These are phyloP conservation scores for Odontophorus gujanensis DNA, from an alignment of 2,113 vertebrate genomes.

Conservation along the genomic window DNA sequence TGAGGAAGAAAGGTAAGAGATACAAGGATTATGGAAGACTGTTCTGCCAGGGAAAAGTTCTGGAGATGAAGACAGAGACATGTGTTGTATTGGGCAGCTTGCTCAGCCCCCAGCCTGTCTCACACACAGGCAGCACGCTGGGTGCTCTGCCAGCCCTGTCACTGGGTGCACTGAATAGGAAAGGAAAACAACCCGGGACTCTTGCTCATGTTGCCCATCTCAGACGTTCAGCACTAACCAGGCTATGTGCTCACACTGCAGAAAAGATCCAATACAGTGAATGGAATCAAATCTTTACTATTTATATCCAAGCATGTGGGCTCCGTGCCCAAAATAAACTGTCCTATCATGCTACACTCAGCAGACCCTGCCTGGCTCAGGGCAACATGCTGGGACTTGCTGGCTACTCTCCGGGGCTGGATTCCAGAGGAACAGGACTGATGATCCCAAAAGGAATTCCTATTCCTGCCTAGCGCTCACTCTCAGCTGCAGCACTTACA, in stretches of 20 bases:
- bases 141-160: background rate
- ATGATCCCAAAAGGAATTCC: conserved; percentile 63
- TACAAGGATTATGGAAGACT: background rate
- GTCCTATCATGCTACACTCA: conserved; percentile 51
- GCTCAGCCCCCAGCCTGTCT: background rate
- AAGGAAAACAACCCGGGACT: background rate
- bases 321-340: conserved; percentile 64
- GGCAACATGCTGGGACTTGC: conserved; percentile 52
- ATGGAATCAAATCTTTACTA: conserved; percentile 52
- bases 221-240: background rate
- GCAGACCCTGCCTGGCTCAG: conserved; percentile 61
- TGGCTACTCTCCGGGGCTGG: conserved; percentile 13
- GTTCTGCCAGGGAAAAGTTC: background rate
- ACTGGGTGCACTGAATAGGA: background rate
- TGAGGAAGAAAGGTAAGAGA: conserved; percentile 14
- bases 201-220: background rate
- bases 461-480: background rate
- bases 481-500: background rate
- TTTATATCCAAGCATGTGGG: conserved; percentile 41
- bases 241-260: background rate
- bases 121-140: background rate
- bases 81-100: background rate
- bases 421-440: conserved; percentile 61
- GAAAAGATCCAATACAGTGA: background rate
- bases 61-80: background rate